Evolutionary conservation across 2,888 invertebrate genomes (phyloP), one percentile per base, ranked within the genome.

Genomic region (Acleris sparsana): DNA sequence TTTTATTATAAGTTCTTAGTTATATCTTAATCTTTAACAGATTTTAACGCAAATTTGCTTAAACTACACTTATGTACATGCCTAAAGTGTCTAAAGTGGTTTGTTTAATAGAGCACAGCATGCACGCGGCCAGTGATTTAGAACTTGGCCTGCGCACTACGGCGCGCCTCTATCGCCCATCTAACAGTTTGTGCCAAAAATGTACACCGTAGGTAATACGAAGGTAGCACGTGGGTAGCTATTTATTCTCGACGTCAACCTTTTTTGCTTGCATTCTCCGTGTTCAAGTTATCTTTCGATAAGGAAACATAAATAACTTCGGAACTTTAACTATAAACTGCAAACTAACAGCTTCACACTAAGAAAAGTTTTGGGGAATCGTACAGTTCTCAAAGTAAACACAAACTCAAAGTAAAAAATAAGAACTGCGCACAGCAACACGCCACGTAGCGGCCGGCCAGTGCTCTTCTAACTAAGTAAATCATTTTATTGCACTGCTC

Each of bases 251-350:
- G 11, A 20, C 5, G 43, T 16, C 53, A 39, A 18, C 43, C 18
- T 43, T 39, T 18, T 55, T 55, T 39, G 20, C 43, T 49, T 9
- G 49, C 49, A n/a, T 49, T 16, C 43, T 43, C 16, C 43, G 43
- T 56, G 51, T 53, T 59, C 20, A 43, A 60, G 64, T 64, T 60
- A 57, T 57, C 43, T 44, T 44, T 25, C 53, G 48, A 43, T 53
- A 55, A 64, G 59, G 39, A 59, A 53, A 64, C 39, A 64, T 64
- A 64, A 64, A 60, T 59, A 59, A 59, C 64, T 60, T 60, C 53
- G 18, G 22, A 59, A 53, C 49, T 55, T 48, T 43, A 39, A 44
- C 59, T 64, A 7, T 48, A 22, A 59, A 59, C 43, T 55, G 18
- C 16, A 18, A 18, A 55, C 39, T 39, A 55, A 43, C 39, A 39